Conservation (phyloP, 2,113 vertebrate species). For the Rissa tridactyla region DNA sequence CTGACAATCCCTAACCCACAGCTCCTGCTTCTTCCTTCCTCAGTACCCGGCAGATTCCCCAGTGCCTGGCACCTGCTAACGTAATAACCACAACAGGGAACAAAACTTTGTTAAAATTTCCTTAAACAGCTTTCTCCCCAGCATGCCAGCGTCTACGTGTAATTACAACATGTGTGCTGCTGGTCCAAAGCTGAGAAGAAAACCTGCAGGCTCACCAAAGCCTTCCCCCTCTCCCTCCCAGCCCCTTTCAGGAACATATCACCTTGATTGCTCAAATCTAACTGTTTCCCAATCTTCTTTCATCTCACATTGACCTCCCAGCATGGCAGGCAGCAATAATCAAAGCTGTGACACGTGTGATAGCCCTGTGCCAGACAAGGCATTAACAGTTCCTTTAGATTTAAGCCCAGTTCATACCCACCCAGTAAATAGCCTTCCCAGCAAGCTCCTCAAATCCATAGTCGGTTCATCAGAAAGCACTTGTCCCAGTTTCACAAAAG, state of each 20-base stretch:
- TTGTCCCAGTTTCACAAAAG: slow-evolving; percentile 54
- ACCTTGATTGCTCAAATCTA: slow-evolving; percentile 46
- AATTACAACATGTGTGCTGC: not conserved
- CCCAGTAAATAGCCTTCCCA: slow-evolving; percentile 44
- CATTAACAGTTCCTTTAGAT: slow-evolving; percentile 41
- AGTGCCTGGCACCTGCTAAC: not conserved
- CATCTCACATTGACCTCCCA: slow-evolving; percentile 42
- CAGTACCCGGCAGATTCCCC: not conserved
- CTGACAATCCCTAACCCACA: not conserved
- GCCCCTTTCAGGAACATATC: not conserved
- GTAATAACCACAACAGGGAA: not conserved
- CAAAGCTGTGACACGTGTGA: slow-evolving; percentile 34
- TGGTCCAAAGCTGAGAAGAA: not conserved
- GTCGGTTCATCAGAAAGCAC: not conserved
- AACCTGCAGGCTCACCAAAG: not conserved
- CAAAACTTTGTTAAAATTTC: not conserved
- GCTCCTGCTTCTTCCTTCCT: not conserved
- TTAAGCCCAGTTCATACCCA: slow-evolving; percentile 20
- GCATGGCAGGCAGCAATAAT: slow-evolving; percentile 46
- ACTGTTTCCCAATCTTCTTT: slow-evolving; percentile 44
- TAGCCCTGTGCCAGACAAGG: slow-evolving; percentile 40
- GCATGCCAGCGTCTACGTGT: not conserved
- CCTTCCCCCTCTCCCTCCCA: not conserved
- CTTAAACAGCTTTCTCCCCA: not conserved
- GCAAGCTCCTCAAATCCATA: slow-evolving; percentile 22